A percentile compares a stretch with the other conserved stretches of the same genome.
Evolutionary conservation across 2,888 invertebrate genomes (phyloP).

Genomic region (Euclidia mi): DNA sequence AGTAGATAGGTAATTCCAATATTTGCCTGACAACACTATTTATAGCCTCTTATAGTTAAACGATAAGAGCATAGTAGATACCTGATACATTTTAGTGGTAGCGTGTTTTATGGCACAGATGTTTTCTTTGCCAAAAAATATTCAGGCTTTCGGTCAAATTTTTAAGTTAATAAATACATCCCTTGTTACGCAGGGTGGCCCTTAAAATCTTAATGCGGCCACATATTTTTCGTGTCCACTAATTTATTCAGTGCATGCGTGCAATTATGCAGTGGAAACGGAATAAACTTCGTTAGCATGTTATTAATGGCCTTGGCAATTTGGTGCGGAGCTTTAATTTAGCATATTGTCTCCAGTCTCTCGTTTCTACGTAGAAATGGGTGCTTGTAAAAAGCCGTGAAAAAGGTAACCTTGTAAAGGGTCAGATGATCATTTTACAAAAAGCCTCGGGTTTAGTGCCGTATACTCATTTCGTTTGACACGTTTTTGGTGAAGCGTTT

Average conservation of each 20-base stretch:
- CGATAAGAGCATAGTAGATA: no score
- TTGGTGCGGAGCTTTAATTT: conserved; percentile 66
- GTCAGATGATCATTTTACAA: conserved; percentile 45
- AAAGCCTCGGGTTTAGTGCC: conserved; percentile 49
- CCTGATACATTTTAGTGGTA: no score
- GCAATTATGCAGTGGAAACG: conserved; percentile 76
- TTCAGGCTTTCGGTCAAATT: no score
- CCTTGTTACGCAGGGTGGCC: background rate
- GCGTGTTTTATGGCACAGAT: no score
- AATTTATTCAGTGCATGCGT: conserved; percentile 82
- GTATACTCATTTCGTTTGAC: conserved; percentile 46
- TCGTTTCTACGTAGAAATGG: conserved; percentile 53
- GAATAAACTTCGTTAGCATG: conserved; percentile 82
- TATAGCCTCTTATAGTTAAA: no score
- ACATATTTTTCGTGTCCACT: conserved; percentile 45
- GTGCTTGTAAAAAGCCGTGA: conserved; percentile 48
- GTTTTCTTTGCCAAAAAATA: no score
- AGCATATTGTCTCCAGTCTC: conserved; percentile 65
- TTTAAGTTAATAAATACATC: background rate
- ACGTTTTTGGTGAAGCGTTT: conserved; percentile 35
- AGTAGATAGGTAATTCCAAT: no score
- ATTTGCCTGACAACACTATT: no score
- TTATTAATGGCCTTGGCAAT: conserved; percentile 77
- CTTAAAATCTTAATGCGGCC: conserved; percentile 14
- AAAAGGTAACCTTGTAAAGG: conserved; percentile 31